Percentiles rank a stretch among this genome's conserved stretches.
These are phyloP conservation scores for Rotaria socialis DNA, from an alignment of 2,888 invertebrate species.

Conservation along the genomic window DNA sequence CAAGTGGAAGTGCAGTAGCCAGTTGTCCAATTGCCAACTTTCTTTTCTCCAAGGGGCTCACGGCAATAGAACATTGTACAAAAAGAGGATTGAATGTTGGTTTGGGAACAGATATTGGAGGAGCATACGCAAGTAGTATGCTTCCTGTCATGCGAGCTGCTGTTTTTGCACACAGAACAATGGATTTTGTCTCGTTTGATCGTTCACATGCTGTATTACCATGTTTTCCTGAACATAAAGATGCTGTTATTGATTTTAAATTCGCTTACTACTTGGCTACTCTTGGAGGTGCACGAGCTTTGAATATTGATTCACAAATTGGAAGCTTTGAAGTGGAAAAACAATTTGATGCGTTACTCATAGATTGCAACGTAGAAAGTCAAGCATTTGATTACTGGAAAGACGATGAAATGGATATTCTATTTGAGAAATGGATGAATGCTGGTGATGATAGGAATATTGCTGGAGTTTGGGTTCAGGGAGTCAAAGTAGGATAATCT, in stretches of 20 bases:
- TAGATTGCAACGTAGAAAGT: constrained; percentile 66
- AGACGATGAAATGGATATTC: constrained; percentile 50
- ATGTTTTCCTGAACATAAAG: constrained; percentile 48
- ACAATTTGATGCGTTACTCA: constrained; percentile 77
- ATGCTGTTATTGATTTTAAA: constrained; percentile 66
- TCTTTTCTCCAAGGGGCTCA: constrained; percentile 73
- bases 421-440: constrained; percentile 52
- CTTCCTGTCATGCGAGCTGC: constrained; percentile 71
- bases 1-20: constrained; percentile 69
- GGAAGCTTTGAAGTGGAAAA: constrained; percentile 78
- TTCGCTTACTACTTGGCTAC: constrained; percentile 81
- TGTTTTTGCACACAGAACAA: constrained; percentile 57
- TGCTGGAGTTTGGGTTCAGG: constrained; percentile 68
- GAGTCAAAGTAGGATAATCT: neutral
- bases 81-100: constrained; percentile 71
- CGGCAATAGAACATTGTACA: constrained; percentile 70
- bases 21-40: constrained; percentile 81
- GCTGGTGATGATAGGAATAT: constrained; percentile 79
- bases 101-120: constrained; percentile 78
- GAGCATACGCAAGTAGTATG: constrained; percentile 74
- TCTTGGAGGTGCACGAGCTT: constrained; percentile 76
- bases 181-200: constrained; percentile 54
- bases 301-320: constrained; percentile 70
- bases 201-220: constrained; percentile 66
- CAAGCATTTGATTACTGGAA: constrained; percentile 52